A percentile compares a stretch with the other conserved stretches of the same genome.
These are phyloP conservation scores for Charina bottae DNA, from an alignment of 2,113 vertebrate species.

Conservation along the genomic window DNA sequence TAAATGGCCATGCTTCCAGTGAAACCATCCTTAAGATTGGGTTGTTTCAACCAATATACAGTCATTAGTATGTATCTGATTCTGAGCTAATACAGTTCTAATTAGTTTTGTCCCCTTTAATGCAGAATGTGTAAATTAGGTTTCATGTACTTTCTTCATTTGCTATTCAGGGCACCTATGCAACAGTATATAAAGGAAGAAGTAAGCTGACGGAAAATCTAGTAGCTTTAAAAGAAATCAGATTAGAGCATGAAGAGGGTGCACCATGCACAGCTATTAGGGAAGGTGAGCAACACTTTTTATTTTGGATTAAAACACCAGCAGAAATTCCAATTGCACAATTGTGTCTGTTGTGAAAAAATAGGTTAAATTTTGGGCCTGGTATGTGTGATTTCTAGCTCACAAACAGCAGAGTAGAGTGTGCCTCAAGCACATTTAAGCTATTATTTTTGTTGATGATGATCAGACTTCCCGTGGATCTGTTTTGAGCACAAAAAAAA, in stretches of 20 bases:
- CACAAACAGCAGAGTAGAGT: not conserved
- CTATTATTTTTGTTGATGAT: not conserved
- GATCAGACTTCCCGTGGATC: not conserved
- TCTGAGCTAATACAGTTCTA: not conserved
- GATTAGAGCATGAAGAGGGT: constrained; percentile 96
- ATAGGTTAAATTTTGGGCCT: not conserved
- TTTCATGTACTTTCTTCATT: constrained; percentile 36
- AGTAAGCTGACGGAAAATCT: constrained; percentile 98
- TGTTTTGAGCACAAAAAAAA: not conserved
- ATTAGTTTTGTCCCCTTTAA: not conserved
- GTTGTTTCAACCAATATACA: not conserved
- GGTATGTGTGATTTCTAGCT: not conserved
- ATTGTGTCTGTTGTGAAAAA: not conserved
- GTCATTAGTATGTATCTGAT: not conserved
- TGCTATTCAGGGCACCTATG: constrained; percentile 89
- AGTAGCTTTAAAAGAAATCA: constrained; percentile 97
- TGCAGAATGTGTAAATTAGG: not conserved
- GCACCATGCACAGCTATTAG: constrained; percentile 97
- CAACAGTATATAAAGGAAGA: constrained; percentile 97
- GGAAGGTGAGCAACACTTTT: constrained; percentile 81
- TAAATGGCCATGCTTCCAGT: not conserved
- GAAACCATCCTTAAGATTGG: not conserved
- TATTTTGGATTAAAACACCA: not conserved
- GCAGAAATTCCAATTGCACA: not conserved
- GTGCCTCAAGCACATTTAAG: not conserved